A percentile compares a stretch with the other conserved stretches of the same genome.
phyloP scores from a whole-genome alignment of 2,888 invertebrate genomes.

The Magallana nippona region DNA sequence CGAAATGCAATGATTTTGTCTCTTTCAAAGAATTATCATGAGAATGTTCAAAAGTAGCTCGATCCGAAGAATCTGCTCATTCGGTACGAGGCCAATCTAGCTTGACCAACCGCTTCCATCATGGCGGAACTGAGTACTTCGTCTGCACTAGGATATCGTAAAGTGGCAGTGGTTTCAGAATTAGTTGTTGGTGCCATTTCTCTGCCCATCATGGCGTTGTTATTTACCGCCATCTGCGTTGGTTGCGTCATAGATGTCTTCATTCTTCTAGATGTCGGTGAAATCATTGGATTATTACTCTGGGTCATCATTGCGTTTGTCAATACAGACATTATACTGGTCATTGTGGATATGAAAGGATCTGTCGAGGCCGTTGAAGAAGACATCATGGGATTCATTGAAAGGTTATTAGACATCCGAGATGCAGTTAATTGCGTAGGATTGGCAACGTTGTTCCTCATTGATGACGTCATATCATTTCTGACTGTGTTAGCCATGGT shows the following conservation, averaged over 20 bases:
- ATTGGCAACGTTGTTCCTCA: background rate
- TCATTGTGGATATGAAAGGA: background rate
- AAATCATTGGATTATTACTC: constrained; percentile 1
- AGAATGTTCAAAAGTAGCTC: constrained; percentile 4
- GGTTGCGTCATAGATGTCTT: background rate
- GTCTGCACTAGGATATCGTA: background rate
- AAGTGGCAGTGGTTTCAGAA: background rate
- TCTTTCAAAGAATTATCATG: too few species aligned
- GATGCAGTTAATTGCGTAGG: background rate
- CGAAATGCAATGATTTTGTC: background rate
- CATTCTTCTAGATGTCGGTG: background rate
- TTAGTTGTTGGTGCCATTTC: too few species aligned
- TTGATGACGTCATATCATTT: background rate
- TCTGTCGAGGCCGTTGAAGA: background rate
- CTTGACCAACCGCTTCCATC: background rate
- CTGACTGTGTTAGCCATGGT: background rate
- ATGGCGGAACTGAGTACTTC: constrained; percentile 6
- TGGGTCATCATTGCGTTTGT: background rate
- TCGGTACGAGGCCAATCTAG: background rate
- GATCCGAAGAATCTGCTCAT: constrained; percentile 12
- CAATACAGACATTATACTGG: background rate
- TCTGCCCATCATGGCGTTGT: background rate
- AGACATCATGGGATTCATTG: background rate
- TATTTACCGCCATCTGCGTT: background rate
- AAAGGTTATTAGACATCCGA: background rate